Base-by-base conservation (phyloP, 2,113 vertebrate genomes). In the Struthidea cinerea region DNA sequence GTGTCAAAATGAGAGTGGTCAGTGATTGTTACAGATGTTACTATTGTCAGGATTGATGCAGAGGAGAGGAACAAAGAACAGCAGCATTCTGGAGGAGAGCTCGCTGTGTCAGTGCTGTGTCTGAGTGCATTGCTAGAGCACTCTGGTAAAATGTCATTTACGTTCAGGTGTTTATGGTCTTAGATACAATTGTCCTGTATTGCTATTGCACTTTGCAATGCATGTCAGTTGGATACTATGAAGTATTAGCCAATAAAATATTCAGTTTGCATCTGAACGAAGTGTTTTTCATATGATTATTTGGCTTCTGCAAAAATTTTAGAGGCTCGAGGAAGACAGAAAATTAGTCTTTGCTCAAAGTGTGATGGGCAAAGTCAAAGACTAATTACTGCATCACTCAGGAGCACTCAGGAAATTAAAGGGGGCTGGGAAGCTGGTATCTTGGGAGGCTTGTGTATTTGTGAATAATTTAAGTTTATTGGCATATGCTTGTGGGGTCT, bases 391-490 rank as follows among this genome's bases (percentile, higher is more conserved):
- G n/a, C n/a, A n/a, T n/a, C 39, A 56, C 35, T 65, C n/a, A 60
- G 79, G 56, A 90, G 44, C 23, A 67, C 47, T 57, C 56, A 78
- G 74, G 63, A 85, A 94, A 70, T 88, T 59, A 90, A 74, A 74
- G 50, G 13, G n/a, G 39, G 63, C 21, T 94, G 71, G 44, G 53
- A 93, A 86, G 32, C 24, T 56, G 52, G 7, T 93, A 7, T 89
- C 73, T 90, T 67, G 83, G 73, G 73, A 94, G 41, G 28, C 19
- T 70, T 82, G 64, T 64, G 21, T 69, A 32, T 22, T 85, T 74
- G 78, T 76, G 81, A 96, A 74, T 73, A 77, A 80, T 94, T 16
- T 22, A 82, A 63, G 39, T 50, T 90, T 86, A 93, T 83, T 94
- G 93, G 82, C 78, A 50, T 79, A 73, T n/a, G 64, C 63, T 63